Evolutionary conservation across 2,797 vertebrate species (phyloP).

Genomic region (Luscinia luscinia): DNA sequence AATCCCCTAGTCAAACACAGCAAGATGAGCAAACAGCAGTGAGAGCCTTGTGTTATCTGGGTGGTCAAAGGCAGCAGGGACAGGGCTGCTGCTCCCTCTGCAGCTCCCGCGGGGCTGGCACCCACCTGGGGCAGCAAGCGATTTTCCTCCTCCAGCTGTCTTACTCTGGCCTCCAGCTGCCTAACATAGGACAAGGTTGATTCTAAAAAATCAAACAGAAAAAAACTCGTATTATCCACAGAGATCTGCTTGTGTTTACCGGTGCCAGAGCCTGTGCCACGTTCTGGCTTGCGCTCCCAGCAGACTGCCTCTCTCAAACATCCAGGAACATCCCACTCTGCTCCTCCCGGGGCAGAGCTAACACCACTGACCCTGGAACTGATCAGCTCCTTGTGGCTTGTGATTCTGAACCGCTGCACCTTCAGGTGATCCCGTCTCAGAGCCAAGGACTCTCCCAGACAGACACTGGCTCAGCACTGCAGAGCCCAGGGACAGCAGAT

Average conservation of each 20-base stretch:
- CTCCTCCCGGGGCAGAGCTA: neutral
- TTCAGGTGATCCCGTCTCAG: neutral
- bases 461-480: neutral
- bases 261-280: slow-evolving; percentile 4
- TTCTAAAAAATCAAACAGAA: slow-evolving; percentile 84
- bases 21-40: neutral
- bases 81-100: slow-evolving; percentile 16
- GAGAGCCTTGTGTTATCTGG: neutral
- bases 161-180: slow-evolving; percentile 86
- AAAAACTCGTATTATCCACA: slow-evolving; percentile 79
- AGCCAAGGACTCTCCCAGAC: neutral
- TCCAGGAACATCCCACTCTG: neutral
- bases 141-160: slow-evolving; percentile 86
- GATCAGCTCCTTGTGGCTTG: neutral
- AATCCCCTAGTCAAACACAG: neutral
- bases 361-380: neutral
- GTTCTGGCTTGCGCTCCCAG: slow-evolving; percentile 31
- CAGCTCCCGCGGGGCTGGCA: slow-evolving; percentile 62
- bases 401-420: neutral
- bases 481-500: neutral
- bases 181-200: slow-evolving; percentile 86
- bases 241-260: slow-evolving; percentile 57
- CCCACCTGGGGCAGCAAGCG: slow-evolving; percentile 86
- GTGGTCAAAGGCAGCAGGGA: neutral
- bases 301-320: neutral